Percentiles rank a stretch among this genome's conserved stretches.
phyloP scores from a whole-genome alignment of 2,113 vertebrate species.

The Pelmatolapia mariae region DNA sequence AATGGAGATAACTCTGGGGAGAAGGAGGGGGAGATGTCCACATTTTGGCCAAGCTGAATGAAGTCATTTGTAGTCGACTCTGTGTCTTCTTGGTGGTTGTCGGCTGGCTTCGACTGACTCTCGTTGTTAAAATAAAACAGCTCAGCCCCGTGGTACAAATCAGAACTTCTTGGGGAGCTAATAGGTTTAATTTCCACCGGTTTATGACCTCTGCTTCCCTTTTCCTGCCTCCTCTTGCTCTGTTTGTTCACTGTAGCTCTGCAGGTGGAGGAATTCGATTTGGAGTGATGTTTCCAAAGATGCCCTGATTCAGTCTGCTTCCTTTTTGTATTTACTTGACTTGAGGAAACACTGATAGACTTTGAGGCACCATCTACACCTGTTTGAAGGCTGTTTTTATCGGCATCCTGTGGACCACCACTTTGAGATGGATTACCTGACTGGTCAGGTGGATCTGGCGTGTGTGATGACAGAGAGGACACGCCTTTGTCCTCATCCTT shows the following conservation, averaged over 20 bases:
- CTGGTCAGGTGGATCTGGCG: background rate
- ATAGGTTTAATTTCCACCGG: background rate
- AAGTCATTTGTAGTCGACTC: background rate
- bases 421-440: background rate
- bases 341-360: background rate
- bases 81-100: background rate
- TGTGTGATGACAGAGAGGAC: background rate
- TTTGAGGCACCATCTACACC: background rate
- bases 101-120: background rate
- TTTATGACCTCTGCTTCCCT: background rate
- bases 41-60: background rate
- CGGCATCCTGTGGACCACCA: background rate
- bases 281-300: background rate
- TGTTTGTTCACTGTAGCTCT: background rate
- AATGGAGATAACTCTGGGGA: conserved; percentile 40
- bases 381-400: background rate
- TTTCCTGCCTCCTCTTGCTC: background rate
- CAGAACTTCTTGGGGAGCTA: background rate
- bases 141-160: background rate
- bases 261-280: background rate
- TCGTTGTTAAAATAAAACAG: background rate
- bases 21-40: conserved; percentile 1
- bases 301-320: background rate
- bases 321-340: background rate
- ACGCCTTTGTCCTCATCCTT: conserved; percentile 32